A percentile compares a stretch with the other conserved stretches of the same genome.
Conservation (phyloP, 2,797 vertebrate genomes). For the Syncerus caffer region DNA sequence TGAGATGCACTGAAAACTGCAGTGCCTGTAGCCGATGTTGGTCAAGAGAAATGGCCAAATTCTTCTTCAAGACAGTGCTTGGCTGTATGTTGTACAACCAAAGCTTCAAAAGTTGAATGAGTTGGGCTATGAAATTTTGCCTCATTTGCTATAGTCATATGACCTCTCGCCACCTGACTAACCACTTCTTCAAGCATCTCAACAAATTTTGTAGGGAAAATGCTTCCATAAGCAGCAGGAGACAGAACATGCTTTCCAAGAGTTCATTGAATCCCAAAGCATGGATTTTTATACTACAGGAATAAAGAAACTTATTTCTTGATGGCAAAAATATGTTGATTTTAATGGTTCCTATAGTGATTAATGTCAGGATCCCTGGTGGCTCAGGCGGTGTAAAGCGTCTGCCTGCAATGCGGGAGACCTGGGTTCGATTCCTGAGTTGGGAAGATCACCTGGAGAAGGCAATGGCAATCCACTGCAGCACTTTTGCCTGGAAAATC, state of each 20-base stretch:
- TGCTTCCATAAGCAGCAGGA: background rate
- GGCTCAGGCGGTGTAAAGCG: too few species aligned
- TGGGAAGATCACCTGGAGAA: too few species aligned
- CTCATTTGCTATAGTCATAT: background rate
- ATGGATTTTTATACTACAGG: too few species aligned
- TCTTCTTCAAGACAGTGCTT: background rate
- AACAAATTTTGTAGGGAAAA: background rate
- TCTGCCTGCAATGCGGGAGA: too few species aligned
- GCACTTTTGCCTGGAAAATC: too few species aligned
- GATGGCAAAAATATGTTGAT: background rate
- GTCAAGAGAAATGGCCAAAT: background rate
- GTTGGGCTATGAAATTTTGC: background rate
- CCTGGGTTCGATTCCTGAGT: too few species aligned
- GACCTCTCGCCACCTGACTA: background rate
- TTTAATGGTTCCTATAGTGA: background rate
- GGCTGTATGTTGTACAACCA: background rate
- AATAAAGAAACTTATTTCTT: too few species aligned
- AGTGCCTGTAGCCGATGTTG: background rate
- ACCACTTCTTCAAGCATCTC: background rate
- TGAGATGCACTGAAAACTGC: background rate
- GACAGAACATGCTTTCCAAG: background rate
- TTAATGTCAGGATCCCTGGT: too few species aligned
- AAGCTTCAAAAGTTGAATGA: background rate
- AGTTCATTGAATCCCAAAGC: background rate
- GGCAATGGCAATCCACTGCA: too few species aligned